Percentiles rank a stretch among this genome's conserved stretches.
Evolutionary conservation across 2,113 vertebrate genomes (phyloP).

Genomic region (Bothrops jararaca): DNA sequence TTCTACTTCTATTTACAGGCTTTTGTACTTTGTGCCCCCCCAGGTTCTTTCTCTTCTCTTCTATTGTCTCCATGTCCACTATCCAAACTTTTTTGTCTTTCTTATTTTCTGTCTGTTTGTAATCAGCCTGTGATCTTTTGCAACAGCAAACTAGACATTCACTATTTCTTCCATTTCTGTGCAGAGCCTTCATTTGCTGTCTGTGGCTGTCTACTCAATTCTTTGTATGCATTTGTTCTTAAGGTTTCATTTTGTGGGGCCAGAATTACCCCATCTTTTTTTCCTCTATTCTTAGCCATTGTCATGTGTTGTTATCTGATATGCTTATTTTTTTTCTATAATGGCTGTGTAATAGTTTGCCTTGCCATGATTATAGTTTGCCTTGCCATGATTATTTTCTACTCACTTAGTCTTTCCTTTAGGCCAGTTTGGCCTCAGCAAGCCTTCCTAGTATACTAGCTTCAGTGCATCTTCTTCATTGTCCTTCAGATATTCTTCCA

Average conservation of each 20-base stretch:
- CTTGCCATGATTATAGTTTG: too few species aligned
- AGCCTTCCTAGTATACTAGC: too few species aligned
- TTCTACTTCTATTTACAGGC: neutral
- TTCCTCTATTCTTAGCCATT: too few species aligned
- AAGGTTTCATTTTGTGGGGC: neutral
- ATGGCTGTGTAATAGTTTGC: too few species aligned
- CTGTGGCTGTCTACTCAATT: neutral
- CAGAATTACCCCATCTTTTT: too few species aligned
- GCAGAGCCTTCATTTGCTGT: neutral
- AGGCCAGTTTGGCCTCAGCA: too few species aligned
- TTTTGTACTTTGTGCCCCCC: neutral
- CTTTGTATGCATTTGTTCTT: neutral
- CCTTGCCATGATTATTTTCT: too few species aligned
- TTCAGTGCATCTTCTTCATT: too few species aligned
- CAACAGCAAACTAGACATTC: neutral
- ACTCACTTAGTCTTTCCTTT: too few species aligned
- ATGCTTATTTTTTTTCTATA: too few species aligned
- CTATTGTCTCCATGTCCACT: neutral
- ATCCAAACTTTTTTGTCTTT: neutral
- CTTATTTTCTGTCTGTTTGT: neutral
- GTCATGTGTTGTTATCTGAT: too few species aligned
- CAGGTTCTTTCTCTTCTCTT: neutral
- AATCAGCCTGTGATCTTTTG: neutral
- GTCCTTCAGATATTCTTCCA: too few species aligned
- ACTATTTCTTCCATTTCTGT: neutral